Evolutionary conservation across 2,888 invertebrate genomes (phyloP), one percentile per base, ranked within the genome.

Genomic region (Beris morrisii): DNA sequence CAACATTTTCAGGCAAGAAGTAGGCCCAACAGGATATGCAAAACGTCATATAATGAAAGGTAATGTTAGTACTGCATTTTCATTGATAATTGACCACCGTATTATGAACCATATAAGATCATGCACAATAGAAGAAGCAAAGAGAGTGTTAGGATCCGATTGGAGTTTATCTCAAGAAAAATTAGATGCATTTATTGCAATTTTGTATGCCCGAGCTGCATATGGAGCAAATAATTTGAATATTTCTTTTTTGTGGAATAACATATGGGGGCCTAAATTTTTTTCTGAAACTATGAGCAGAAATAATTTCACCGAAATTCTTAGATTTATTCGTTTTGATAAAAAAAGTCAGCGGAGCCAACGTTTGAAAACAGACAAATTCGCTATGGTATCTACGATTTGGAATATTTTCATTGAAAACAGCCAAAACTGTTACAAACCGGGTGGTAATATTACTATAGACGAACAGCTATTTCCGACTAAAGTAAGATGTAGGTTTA

Each of bases 401-500:
- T 73, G 73, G 72, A 59, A 67, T 57, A 72, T 64, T 63, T 73
- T 73, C 66, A 73, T 73, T 70, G 68, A 68, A 64, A 72, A 72
- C 46, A 68, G 68, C 48, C 71, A 71, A 69, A 45, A 54, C 68
- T 72, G 72, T 59, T 73, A 72, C 69, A 69, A 72, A 68, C 72
- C 74, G 46, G 72, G 69, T 5, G 43, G 1, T 56, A 63, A 69
- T 68, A 67, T 71, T 59, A 73, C 71, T 46, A 55, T 73, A 57
- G 73, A 72, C 59, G 73, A 73, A 66, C 71, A 75, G 67, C 69
- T 75, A 57, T 75, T 75, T 70, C 69, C 73, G 12, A 69, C 73
- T n/a, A 74, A 74, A 71, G 70, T 68, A 15, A 70, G 75, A 63
- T 76, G 74, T 65, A 70, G 67, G 63, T 76, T 74, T 71, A 72